Evolutionary conservation across 2,888 invertebrate genomes (phyloP).

Genomic region (Rutpela maculata): DNA sequence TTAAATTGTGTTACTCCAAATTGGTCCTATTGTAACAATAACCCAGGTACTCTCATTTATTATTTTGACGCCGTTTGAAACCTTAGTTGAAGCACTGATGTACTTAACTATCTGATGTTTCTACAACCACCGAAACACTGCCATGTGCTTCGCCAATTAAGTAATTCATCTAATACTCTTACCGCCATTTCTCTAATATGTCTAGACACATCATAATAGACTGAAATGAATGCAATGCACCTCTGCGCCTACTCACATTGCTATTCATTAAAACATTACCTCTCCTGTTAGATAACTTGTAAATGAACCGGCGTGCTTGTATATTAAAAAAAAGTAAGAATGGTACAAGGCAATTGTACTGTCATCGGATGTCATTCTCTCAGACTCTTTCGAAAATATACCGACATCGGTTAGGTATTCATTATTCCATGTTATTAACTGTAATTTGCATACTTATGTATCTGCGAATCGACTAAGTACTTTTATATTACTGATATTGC

Average conservation of each 20-base stretch:
- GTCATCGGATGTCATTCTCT: constrained; percentile 24
- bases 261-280: constrained; percentile 22
- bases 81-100: no score
- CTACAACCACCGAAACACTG: no score
- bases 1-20: no score
- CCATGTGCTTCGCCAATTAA: no score
- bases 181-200: no score
- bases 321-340: constrained; percentile 14
- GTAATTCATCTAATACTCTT: no score
- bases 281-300: constrained; percentile 1
- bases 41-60: no score
- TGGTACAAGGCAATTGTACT: constrained; percentile 24
- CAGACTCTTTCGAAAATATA: constrained; percentile 15
- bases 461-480: constrained; percentile 1
- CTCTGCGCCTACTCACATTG: neutral
- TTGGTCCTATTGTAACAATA: no score
- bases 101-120: no score
- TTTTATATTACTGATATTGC: neutral
- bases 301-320: constrained; percentile 11
- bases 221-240: neutral
- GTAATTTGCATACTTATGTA: constrained; percentile 23
- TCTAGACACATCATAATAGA: neutral
- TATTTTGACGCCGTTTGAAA: no score
- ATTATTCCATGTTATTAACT: constrained; percentile 25
- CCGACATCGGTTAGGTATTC: constrained; percentile 18